phyloP scores from a whole-genome alignment of 2,888 invertebrate species.

The Hermaeophaga mercurialis region DNA sequence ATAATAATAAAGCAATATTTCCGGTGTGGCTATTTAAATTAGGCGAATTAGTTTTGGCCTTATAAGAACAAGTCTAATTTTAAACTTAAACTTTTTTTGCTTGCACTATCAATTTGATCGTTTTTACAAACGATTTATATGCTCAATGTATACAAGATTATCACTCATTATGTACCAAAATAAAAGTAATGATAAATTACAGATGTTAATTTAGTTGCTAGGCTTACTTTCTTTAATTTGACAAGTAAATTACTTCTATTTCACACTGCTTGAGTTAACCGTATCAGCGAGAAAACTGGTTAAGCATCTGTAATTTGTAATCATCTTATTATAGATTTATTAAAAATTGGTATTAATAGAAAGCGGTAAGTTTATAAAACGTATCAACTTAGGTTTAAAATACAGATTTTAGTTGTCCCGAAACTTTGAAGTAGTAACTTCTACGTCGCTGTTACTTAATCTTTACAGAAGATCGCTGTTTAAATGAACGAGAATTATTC shows the following conservation, averaged over 20 bases:
- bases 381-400: too few species aligned
- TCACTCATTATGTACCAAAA: not conserved
- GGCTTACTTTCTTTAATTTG: not conserved
- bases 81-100: too few species aligned
- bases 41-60: not conserved
- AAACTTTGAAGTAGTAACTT: too few species aligned
- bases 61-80: constrained; percentile 4
- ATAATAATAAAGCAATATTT: not conserved
- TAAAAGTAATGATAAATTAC: not conserved
- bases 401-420: too few species aligned
- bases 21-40: not conserved
- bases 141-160: not conserved
- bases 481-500: too few species aligned
- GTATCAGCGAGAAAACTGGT: not conserved
- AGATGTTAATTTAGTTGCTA: not conserved
- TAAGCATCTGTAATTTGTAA: not conserved
- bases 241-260: not conserved
- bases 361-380: too few species aligned
- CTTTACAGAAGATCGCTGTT: too few species aligned
- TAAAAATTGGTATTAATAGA: too few species aligned
- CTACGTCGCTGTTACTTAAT: too few species aligned
- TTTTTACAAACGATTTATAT: not conserved
- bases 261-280: not conserved
- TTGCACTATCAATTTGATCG: not conserved
- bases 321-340: not conserved